These are phyloP conservation scores for Clanis bilineata DNA, from an alignment of 2,888 invertebrate genomes.

Conservation along the genomic window DNA sequence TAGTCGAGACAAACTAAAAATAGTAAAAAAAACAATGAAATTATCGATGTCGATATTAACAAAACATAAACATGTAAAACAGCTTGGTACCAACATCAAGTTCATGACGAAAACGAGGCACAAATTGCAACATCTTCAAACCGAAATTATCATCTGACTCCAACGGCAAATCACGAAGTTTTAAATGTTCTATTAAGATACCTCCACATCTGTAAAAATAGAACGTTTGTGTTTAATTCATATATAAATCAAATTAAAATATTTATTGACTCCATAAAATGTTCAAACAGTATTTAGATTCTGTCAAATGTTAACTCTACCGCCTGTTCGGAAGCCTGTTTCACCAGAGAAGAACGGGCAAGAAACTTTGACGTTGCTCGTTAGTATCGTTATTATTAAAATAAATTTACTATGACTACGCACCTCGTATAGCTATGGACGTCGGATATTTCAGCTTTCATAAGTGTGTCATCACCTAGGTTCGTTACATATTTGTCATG, in stretches of 20 bases:
- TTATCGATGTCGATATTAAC: not conserved
- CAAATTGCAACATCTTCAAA: not conserved
- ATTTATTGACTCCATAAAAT: too few relatives aligned
- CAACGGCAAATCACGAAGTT: slow-evolving; percentile 16
- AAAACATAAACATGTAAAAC: not conserved
- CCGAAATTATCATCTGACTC: not conserved
- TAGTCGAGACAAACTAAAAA: slow-evolving; percentile 6
- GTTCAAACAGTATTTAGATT: too few relatives aligned
- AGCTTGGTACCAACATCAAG: not conserved
- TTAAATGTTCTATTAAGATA: slow-evolving; percentile 22
- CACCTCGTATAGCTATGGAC: slow-evolving; percentile 20
- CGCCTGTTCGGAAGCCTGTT: too few relatives aligned
- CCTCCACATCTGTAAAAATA: slow-evolving; percentile 29
- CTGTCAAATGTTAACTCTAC: too few relatives aligned
- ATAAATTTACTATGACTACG: not conserved
- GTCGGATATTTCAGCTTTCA: slow-evolving; percentile 15
- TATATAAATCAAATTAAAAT: too few relatives aligned
- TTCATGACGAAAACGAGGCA: not conserved
- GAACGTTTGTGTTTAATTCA: not conserved
- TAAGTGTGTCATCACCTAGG: not conserved
- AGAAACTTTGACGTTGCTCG: too few relatives aligned
- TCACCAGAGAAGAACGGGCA: too few relatives aligned
- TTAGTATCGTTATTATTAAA: not conserved
- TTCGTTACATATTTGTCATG: slow-evolving; percentile 8
- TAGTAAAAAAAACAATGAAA: not conserved